These are phyloP conservation scores for Blastobasis adustella DNA, from an alignment of 2,888 invertebrate genomes.

Conservation along the genomic window DNA sequence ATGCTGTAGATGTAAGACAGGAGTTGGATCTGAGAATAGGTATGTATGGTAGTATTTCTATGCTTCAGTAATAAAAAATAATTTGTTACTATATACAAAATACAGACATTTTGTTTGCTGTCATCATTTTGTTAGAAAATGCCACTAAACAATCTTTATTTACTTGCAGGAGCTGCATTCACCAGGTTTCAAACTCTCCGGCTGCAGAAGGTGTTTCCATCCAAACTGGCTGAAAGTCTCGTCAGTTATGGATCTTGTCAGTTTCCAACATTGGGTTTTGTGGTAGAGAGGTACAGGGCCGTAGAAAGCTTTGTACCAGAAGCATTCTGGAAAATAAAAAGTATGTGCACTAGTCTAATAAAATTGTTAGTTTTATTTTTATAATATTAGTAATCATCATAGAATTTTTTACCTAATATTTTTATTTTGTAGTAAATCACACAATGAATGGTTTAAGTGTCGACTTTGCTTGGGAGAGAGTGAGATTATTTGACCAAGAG, in stretches of 20 bases:
- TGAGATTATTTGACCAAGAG: constrained; percentile 89
- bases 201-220: constrained; percentile 86
- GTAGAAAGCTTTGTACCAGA: constrained; percentile 94
- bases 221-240: constrained; percentile 81
- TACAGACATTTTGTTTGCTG: not conserved
- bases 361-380: not conserved
- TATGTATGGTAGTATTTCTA: constrained; percentile 25
- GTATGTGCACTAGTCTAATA: constrained; percentile 44
- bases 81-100: too few relatives aligned
- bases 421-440: constrained; percentile 80
- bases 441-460: constrained; percentile 83
- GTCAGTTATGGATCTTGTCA: constrained; percentile 99
- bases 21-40: constrained; percentile 96
- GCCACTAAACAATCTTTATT: not conserved
- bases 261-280: constrained; percentile 99
- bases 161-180: constrained; percentile 90
- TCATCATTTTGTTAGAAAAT: not conserved
- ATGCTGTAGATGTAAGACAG: constrained; percentile 94
- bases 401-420: not conserved
- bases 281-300: constrained; percentile 96
- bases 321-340: constrained; percentile 96
- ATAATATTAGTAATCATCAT: not conserved
- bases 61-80: too few relatives aligned
- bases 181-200: constrained; percentile 97
- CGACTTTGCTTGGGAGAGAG: constrained; percentile 92